Evolutionary conservation across 2,113 vertebrate species (phyloP).

Genomic region (Vombatus ursinus): DNA sequence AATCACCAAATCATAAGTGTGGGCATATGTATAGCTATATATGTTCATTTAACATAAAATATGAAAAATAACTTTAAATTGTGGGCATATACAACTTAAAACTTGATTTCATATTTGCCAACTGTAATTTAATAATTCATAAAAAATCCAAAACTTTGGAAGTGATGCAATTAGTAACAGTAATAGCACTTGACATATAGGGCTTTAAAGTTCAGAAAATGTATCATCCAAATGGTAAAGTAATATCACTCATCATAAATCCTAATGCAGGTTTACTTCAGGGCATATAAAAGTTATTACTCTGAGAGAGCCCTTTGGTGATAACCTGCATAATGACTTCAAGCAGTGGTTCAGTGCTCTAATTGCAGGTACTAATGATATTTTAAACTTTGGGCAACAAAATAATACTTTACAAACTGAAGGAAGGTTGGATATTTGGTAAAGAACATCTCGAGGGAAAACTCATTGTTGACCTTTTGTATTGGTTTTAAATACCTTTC

Average conservation of each 20-base stretch:
- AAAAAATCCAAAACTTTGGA: not conserved
- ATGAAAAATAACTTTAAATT: not conserved
- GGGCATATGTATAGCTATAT: not conserved
- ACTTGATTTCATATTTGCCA: not conserved
- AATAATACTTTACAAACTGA: not conserved
- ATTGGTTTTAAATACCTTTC: not conserved
- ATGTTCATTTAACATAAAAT: not conserved
- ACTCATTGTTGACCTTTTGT: not conserved
- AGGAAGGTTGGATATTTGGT: not conserved
- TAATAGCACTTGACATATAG: not conserved
- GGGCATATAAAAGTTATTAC: not conserved
- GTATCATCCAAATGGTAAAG: not conserved
- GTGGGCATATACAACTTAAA: not conserved
- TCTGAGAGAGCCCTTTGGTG: not conserved
- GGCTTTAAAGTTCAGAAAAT: not conserved
- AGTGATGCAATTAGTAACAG: conserved; percentile 1
- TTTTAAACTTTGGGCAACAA: not conserved
- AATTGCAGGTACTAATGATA: not conserved
- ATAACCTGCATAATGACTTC: not conserved
- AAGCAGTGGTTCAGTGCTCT: not conserved
- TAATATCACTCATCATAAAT: not conserved
- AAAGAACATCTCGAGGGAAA: not conserved
- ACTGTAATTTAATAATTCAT: not conserved
- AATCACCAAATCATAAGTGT: not conserved
- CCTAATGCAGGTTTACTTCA: not conserved